phyloP scores from a whole-genome alignment of 2,797 vertebrate genomes.

The Lepilemur septentrionalis region DNA sequence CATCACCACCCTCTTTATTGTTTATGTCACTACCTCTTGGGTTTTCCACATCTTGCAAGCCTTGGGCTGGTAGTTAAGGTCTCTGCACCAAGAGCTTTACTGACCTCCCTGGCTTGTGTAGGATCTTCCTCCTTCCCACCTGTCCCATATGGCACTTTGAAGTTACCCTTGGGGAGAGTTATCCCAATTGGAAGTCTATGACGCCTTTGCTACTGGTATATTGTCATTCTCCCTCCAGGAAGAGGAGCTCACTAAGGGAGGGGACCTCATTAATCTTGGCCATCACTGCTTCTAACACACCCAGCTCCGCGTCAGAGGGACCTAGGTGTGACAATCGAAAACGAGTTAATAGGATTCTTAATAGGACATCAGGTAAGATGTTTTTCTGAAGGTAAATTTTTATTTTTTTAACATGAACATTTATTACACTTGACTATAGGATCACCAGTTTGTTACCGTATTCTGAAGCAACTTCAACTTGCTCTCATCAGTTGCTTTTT shows the following conservation, averaged over 20 bases:
- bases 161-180: neutral
- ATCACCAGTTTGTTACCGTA: neutral
- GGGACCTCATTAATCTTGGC: neutral
- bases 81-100: too few species aligned
- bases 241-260: neutral
- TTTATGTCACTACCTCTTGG: neutral
- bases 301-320: accelerated
- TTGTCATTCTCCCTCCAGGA: too few species aligned
- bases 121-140: neutral
- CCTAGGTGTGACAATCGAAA: accelerated
- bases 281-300: neutral
- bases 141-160: neutral
- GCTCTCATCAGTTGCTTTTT: too few species aligned
- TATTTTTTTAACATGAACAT: neutral
- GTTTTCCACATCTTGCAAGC: neutral
- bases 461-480: neutral
- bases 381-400: neutral
- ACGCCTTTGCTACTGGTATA: neutral
- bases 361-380: neutral
- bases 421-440: too few species aligned
- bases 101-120: neutral
- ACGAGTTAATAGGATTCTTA: neutral
- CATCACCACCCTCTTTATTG: neutral
- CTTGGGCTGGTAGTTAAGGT: neutral
- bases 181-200: neutral